Evolutionary conservation across 1,140 invertebrate genomes (phyloP), one percentile per base, ranked within the genome.

Genomic region (Drosophila auraria): DNA sequence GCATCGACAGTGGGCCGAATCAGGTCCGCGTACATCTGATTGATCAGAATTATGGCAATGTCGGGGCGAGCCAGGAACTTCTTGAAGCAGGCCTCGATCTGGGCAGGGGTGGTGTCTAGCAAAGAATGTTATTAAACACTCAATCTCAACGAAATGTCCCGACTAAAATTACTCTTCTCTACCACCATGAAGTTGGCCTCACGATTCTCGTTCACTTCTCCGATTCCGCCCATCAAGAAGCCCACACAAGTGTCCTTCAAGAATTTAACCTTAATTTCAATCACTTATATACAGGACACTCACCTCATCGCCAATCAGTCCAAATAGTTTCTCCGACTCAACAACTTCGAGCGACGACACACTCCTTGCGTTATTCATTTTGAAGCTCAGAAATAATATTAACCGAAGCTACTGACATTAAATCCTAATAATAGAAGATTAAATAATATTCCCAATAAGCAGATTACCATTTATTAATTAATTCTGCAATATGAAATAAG

Each of bases 1-100:
- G 95, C 95, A 93, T 99, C 99, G 79, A 99, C 98, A 8, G 97
- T 96, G 93, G 99, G 97, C 45, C 99, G 95, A 92, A 99, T 99
- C 95, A 99, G 95, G 93, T 99, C 99, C 44, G 99, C 99, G 74
- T 99, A 95, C 93, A 99, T 99, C 94, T 99, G 99, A 93, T 99
- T 99, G 77, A 99, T 99, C 7, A 99, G 95, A 86, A 99, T 99
- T 78, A 99, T 99, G 91, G 98, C 99, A 82, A 99, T 98, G 93
- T 99, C 99, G 93, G 99, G 97, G 66, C 99, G 95, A 87, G 97
- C 97, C 7, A 99, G 93, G 93, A 99, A 99, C 61, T 95, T 95
- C 93, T 98, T 98, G 94, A 99, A 99, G 62, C 97, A 97, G 66
- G 99, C 98, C 93, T 99, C 99, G 82, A 99, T 98, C 92, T 99